These are phyloP conservation scores for Cinara cedri DNA, from an alignment of 2,888 invertebrate species.

Conservation along the genomic window DNA sequence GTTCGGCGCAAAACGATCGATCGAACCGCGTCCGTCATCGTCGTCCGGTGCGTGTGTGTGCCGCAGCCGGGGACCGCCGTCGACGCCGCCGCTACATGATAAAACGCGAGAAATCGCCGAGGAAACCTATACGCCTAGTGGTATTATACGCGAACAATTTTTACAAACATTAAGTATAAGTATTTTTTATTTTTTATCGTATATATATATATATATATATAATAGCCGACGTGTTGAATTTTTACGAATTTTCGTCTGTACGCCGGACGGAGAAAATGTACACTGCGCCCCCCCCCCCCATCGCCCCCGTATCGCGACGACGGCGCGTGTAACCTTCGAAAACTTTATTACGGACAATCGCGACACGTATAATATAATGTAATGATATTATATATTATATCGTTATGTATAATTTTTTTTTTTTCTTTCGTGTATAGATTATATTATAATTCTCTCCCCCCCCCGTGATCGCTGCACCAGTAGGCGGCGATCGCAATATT, in stretches of 20 bases:
- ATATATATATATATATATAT: no score
- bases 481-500: neutral
- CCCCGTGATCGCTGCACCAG: neutral
- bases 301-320: neutral
- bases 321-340: neutral
- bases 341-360: neutral
- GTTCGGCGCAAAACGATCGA: no score
- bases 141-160: no score
- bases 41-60: no score
- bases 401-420: neutral
- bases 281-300: no score
- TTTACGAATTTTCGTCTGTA: slow-evolving; percentile 21
- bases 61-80: no score
- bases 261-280: neutral
- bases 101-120: no score
- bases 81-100: no score
- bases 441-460: neutral
- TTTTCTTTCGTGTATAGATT: neutral
- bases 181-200: no score
- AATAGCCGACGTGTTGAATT: neutral
- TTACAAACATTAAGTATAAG: no score
- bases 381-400: neutral
- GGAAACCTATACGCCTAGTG: no score
- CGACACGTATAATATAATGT: neutral
- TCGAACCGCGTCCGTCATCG: no score